phyloP scores from a whole-genome alignment of 2,797 vertebrate species.

The Gymnoscopelus microlampas region DNA sequence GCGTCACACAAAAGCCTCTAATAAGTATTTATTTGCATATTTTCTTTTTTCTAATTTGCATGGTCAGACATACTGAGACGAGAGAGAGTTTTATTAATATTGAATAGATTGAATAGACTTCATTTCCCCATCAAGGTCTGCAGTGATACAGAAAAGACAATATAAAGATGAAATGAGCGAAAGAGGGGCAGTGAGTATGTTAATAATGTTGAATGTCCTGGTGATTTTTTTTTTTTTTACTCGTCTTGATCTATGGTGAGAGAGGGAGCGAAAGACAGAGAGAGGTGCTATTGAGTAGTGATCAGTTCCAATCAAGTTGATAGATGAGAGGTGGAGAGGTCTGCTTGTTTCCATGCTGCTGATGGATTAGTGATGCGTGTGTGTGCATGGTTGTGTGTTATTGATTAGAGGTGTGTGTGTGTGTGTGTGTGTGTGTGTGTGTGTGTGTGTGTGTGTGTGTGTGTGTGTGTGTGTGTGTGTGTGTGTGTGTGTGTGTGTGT shows the following conservation, averaged over 20 bases:
- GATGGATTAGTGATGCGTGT: slow-evolving; percentile 54
- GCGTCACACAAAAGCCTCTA: too few species aligned
- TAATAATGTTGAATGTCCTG: slow-evolving; percentile 30
- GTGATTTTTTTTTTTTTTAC: background rate
- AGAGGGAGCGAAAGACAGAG: background rate
- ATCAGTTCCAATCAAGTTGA: slow-evolving; percentile 74
- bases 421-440: too few species aligned
- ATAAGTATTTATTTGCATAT: too few species aligned
- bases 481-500: too few species aligned
- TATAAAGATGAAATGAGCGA: background rate
- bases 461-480: too few species aligned
- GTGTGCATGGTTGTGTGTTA: slow-evolving; percentile 30
- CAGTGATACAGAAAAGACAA: background rate
- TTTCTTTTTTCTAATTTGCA: too few species aligned
- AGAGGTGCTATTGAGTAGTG: slow-evolving; percentile 54
- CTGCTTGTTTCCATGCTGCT: slow-evolving; percentile 50
- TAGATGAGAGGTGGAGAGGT: slow-evolving; percentile 57
- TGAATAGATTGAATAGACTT: background rate
- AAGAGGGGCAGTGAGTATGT: background rate
- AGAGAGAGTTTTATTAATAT: background rate
- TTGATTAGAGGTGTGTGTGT: slow-evolving; percentile 56
- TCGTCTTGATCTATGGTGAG: slow-evolving; percentile 37
- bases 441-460: too few species aligned
- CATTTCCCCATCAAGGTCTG: background rate
- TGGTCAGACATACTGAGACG: too few species aligned